These are phyloP conservation scores for Pogonophryne albipinna DNA, from an alignment of 2,797 vertebrate genomes.

Conservation along the genomic window DNA sequence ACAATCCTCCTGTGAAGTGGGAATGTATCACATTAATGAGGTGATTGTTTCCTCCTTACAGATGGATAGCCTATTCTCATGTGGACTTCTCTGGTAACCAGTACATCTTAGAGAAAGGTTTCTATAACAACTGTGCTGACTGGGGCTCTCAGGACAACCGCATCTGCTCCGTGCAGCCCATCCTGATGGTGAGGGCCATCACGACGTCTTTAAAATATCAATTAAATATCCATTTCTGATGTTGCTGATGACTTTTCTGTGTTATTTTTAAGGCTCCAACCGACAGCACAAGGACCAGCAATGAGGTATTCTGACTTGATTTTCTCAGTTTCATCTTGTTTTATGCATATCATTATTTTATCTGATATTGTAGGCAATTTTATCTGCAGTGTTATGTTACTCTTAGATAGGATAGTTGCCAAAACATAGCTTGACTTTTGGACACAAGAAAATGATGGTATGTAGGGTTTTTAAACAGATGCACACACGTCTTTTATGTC, in stretches of 20 bases:
- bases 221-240: not conserved
- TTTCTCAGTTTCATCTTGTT: not conserved
- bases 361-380: not conserved
- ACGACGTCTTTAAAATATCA: not conserved
- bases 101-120: conserved; percentile 95
- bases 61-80: conserved; percentile 94
- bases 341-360: not conserved
- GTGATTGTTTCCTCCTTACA: conserved; percentile 50
- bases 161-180: conserved; percentile 92
- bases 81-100: conserved; percentile 94
- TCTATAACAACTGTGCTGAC: conserved; percentile 92
- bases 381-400: not conserved
- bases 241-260: conserved; percentile 6
- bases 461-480: not conserved
- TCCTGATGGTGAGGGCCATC: conserved; percentile 85
- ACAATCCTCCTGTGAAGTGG: not conserved
- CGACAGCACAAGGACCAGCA: conserved; percentile 40
- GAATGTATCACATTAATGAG: not conserved
- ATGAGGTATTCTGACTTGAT: conserved; percentile 60
- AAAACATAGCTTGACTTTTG: not conserved
- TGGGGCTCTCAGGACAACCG: conserved; percentile 89
- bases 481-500: not conserved
- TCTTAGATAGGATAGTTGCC: not conserved
- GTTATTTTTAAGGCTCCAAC: conserved; percentile 72
- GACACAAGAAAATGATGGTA: not conserved